Percentiles rank a stretch among this genome's conserved stretches.
Evolutionary conservation across 2,113 vertebrate species (phyloP).

Genomic region (Oryzias javanicus): DNA sequence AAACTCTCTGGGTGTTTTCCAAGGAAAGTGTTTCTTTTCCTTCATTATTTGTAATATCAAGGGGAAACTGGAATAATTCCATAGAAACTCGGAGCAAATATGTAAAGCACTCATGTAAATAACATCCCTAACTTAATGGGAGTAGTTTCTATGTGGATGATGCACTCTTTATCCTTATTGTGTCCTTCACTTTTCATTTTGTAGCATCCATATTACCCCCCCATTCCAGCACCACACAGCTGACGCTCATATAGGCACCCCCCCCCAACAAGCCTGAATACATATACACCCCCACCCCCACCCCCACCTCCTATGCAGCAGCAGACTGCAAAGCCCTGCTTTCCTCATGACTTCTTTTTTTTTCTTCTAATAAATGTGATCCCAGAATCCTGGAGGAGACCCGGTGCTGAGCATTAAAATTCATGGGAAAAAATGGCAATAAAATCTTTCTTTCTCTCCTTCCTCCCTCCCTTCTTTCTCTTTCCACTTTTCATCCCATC

Average conservation of each 20-base stretch:
- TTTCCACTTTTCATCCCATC: slow-evolving; percentile 60
- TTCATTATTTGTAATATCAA: too few relatives aligned
- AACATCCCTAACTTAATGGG: too few relatives aligned
- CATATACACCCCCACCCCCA: slow-evolving; percentile 25
- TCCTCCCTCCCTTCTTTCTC: slow-evolving; percentile 24
- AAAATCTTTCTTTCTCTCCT: slow-evolving; percentile 67
- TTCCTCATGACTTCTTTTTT: slow-evolving; percentile 63
- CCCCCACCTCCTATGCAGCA: slow-evolving; percentile 55
- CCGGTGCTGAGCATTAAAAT: slow-evolving; percentile 76
- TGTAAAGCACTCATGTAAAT: too few relatives aligned
- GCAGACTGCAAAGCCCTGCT: slow-evolving; percentile 68
- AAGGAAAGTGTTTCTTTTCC: too few relatives aligned
- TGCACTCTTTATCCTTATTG: slow-evolving; percentile 61
- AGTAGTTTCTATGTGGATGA: background rate
- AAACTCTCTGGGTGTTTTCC: too few relatives aligned
- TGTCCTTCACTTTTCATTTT: slow-evolving; percentile 73
- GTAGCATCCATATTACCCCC: slow-evolving; percentile 65
- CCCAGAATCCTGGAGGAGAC: slow-evolving; percentile 68
- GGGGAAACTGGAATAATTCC: too few relatives aligned
- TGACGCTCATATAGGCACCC: slow-evolving; percentile 34
- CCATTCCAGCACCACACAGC: slow-evolving; percentile 22
- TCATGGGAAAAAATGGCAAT: slow-evolving; percentile 77
- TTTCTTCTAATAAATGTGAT: slow-evolving; percentile 75
- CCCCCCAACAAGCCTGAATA: slow-evolving; percentile 15
- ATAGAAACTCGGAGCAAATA: too few relatives aligned